Conservation (phyloP, 2,797 vertebrate genomes). For the Heliangelus exortis region DNA sequence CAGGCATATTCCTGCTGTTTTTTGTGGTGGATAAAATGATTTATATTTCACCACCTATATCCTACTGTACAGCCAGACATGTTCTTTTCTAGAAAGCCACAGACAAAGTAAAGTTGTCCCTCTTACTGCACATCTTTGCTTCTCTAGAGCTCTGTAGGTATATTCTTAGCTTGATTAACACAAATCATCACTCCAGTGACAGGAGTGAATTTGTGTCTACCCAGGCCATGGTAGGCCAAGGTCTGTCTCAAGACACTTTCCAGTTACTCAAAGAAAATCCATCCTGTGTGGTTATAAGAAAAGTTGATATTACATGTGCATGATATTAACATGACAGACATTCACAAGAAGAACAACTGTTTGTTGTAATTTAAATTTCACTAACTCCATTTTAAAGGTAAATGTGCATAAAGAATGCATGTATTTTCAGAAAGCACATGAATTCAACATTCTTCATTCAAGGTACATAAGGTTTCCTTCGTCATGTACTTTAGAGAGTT, state of each 20-base stretch:
- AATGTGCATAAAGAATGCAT: not conserved
- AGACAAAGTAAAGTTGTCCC: not conserved
- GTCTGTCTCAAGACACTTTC: not conserved
- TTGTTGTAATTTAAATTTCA: not conserved
- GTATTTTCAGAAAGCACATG: not conserved
- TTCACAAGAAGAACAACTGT: not conserved
- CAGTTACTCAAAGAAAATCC: not conserved
- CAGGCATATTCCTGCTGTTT: not conserved
- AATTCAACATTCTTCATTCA: not conserved
- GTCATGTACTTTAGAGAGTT: not conserved
- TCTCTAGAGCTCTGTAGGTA: not conserved
- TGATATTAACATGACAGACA: not conserved
- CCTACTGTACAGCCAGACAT: not conserved
- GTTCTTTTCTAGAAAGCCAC: not conserved
- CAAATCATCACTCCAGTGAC: not conserved
- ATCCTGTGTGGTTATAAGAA: not conserved
- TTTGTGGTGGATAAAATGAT: not conserved
- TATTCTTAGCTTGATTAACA: not conserved
- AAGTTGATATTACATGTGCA: not conserved
- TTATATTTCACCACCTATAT: not conserved
- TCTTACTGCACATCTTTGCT: not conserved
- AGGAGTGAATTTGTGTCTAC: not conserved
- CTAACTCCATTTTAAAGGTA: not conserved
- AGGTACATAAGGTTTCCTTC: not conserved
- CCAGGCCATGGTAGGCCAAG: not conserved